Base-by-base conservation (phyloP, 2,113 vertebrate genomes). In the Piprites chloris region DNA sequence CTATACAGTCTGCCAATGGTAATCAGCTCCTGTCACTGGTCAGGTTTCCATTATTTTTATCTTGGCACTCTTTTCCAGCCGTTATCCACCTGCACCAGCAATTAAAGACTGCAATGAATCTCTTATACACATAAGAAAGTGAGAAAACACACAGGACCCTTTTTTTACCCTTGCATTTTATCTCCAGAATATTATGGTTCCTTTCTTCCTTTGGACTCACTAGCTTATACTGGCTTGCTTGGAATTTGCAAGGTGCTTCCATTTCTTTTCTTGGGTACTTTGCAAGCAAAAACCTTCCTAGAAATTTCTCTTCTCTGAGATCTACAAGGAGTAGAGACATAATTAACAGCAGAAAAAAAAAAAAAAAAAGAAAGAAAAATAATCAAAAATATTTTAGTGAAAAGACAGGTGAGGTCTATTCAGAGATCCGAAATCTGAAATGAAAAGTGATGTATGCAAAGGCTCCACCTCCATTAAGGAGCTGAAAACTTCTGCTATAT, bases 31-130 rank as follows among this genome's bases (percentile, higher is more conserved):
- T 90, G 56, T 78, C 74, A 91, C 61, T 87, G 80, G 90, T 95
- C 13, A 79, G 42, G 14, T 87, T 94, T 95, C 74, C 89, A 15
- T 96, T 95, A 93, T 87, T 96, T 87, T 86, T 91, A 65, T 56
- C n/a, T 65, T 95, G 81, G 42, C 67, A 61, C 16, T 69, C 21
- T 89, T 87, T 53, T 89, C 82, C 73, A 62, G 7, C 37, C 50
- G 55, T 68, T 68, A 30, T 89, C 63, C 24, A 89, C 28, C n/a
- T 4, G 5, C 62, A 93, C 68, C 42, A 74, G 72, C 75, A 97
- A 87, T 94, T 96, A 96, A 94, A 79, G n/a, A 84, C 62, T 49
- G 69, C 53, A 84, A 21, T 84, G 67, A 94, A 93, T 78, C 44
- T 95, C 87, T 80, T 76, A 58, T 11, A 13, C 78, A 39, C 4